Evolutionary conservation across 2,888 invertebrate species (phyloP).

Genomic region (Anorthoa munda): DNA sequence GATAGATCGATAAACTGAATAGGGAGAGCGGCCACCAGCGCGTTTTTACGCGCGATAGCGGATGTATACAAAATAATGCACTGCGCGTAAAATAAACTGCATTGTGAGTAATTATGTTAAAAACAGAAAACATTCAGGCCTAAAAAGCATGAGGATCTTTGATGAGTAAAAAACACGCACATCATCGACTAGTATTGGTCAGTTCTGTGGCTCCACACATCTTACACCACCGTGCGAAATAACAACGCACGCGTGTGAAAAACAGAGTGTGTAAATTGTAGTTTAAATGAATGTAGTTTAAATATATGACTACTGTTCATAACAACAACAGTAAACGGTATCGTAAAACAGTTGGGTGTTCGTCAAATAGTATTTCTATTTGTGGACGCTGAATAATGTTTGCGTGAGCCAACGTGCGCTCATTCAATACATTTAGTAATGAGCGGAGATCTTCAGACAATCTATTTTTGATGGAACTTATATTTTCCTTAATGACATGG

Average conservation of each 20-base stretch:
- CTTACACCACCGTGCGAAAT: too few species aligned
- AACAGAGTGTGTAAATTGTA: too few species aligned
- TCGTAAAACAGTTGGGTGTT: background rate
- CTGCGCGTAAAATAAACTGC: background rate
- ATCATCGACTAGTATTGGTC: too few species aligned
- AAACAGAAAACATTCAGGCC: background rate
- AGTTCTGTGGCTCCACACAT: too few species aligned
- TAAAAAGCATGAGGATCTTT: too few species aligned
- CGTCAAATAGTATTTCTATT: conserved; percentile 12
- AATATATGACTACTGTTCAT: background rate
- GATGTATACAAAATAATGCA: background rate
- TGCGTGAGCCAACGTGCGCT: conserved; percentile 3
- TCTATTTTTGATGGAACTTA: background rate
- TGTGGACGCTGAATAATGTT: background rate
- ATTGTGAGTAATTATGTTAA: background rate
- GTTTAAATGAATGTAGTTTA: too few species aligned
- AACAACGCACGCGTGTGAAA: too few species aligned
- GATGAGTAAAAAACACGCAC: too few species aligned
- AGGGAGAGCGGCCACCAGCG: too few species aligned
- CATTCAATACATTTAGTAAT: conserved; percentile 7
- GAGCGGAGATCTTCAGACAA: background rate
- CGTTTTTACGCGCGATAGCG: too few species aligned
- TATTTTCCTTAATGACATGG: background rate
- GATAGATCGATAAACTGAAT: too few species aligned
- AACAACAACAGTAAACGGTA: background rate